Percentiles rank a stretch among this genome's conserved stretches.
Evolutionary conservation across 1,140 invertebrate species (phyloP).

Genomic region (Saccostrea glomerata): DNA sequence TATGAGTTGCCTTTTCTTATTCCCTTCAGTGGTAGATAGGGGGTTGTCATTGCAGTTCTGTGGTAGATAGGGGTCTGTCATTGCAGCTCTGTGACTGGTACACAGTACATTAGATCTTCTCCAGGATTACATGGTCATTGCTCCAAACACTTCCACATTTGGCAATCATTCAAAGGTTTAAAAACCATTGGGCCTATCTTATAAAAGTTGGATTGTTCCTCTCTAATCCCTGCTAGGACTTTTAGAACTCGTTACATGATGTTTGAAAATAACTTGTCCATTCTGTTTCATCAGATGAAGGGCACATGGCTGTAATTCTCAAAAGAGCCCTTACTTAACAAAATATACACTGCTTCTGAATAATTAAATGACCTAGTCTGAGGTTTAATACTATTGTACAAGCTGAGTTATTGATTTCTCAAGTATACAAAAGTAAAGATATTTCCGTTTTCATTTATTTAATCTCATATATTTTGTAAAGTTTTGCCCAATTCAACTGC

Average conservation of each 20-base stretch:
- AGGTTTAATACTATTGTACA: neutral
- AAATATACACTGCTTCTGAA: conserved; percentile 3
- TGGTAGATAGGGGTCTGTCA: neutral
- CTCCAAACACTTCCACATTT: conserved; percentile 15
- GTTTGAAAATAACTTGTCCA: neutral
- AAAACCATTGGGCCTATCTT: conserved; percentile 27
- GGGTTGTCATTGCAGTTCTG: neutral
- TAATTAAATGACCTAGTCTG: neutral
- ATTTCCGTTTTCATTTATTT: neutral
- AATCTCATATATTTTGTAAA: conserved; percentile 10
- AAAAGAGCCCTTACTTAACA: neutral
- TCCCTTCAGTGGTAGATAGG: neutral
- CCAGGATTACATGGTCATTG: neutral
- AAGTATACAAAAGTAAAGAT: neutral
- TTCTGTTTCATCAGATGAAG: conserved; percentile 16
- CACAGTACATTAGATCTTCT: neutral
- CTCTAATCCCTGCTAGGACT: conserved; percentile 1
- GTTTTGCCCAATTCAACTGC: neutral
- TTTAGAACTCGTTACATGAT: conserved; percentile 19
- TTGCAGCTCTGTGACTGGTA: neutral
- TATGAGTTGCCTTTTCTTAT: neutral
- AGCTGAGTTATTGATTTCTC: neutral
- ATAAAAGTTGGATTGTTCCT: conserved; percentile 29
- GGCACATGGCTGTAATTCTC: neutral
- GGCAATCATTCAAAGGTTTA: conserved; percentile 23